These are phyloP conservation scores for Sebastes wilsoni DNA, from an alignment of 2,797 vertebrate genomes.

Conservation along the genomic window DNA sequence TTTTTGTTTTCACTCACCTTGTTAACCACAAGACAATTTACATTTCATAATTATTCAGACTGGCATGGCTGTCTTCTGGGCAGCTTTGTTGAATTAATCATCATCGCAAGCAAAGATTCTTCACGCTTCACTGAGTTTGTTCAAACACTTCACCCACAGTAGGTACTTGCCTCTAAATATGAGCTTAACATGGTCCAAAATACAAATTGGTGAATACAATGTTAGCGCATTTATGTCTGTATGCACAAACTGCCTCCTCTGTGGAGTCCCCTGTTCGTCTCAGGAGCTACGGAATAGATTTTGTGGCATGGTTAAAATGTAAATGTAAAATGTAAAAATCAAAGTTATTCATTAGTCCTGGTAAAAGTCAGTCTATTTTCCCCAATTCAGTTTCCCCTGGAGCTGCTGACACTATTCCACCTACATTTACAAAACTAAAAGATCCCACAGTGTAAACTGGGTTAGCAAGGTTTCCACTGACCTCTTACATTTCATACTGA, in stretches of 20 bases:
- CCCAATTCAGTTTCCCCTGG: not conserved
- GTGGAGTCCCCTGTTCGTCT: not conserved
- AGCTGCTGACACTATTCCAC: not conserved
- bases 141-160: conserved; percentile 22
- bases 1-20: conserved; percentile 41
- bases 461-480: not conserved
- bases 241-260: conserved; percentile 3
- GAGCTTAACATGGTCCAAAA: conserved; percentile 13
- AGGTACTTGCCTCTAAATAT: conserved; percentile 19
- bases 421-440: not conserved
- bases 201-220: conserved; percentile 11
- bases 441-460: not conserved
- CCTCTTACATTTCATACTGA: not conserved
- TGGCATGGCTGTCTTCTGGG: conserved; percentile 13
- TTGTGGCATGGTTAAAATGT: not conserved
- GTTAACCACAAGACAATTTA: conserved; percentile 37
- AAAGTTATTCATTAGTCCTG: not conserved
- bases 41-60: conserved; percentile 38
- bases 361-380: not conserved
- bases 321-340: not conserved
- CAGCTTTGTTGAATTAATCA: conserved; percentile 48
- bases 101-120: conserved; percentile 21
- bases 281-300: not conserved
- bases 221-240: not conserved
- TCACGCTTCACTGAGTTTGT: conserved; percentile 16